Evolutionary conservation across 2,113 vertebrate species (phyloP).

Genomic region (Strix uralensis): DNA sequence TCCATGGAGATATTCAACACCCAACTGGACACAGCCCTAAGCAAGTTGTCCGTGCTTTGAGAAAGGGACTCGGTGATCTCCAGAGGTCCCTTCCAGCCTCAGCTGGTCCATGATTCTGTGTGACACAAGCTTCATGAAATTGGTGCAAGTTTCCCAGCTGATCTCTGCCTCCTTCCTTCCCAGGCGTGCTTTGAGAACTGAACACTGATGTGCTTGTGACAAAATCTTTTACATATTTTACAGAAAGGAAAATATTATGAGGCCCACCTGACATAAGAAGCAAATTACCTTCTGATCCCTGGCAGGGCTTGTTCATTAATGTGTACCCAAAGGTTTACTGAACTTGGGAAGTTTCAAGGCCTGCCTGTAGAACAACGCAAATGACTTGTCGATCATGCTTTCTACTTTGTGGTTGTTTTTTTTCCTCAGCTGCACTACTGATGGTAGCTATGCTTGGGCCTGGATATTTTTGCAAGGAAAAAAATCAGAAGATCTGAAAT

Average conservation of each 20-base stretch:
- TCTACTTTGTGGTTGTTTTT: background rate
- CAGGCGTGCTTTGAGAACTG: background rate
- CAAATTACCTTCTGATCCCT: background rate
- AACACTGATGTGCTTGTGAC: background rate
- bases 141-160: background rate
- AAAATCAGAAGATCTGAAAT: background rate
- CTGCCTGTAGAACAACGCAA: background rate
- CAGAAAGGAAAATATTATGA: background rate
- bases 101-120: background rate
- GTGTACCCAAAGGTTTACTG: background rate
- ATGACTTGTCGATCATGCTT: background rate
- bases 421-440: background rate
- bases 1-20: background rate
- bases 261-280: background rate
- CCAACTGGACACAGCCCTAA: no score
- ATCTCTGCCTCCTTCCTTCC: background rate
- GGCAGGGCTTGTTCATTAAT: background rate
- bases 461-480: background rate
- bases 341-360: background rate
- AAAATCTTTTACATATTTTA: background rate
- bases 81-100: background rate
- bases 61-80: background rate
- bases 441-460: background rate
- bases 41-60: background rate
- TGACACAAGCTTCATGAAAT: background rate